Evolutionary conservation across 2,888 invertebrate genomes (phyloP), one percentile per base, ranked within the genome.

Genomic region (Biston stratarius): DNA sequence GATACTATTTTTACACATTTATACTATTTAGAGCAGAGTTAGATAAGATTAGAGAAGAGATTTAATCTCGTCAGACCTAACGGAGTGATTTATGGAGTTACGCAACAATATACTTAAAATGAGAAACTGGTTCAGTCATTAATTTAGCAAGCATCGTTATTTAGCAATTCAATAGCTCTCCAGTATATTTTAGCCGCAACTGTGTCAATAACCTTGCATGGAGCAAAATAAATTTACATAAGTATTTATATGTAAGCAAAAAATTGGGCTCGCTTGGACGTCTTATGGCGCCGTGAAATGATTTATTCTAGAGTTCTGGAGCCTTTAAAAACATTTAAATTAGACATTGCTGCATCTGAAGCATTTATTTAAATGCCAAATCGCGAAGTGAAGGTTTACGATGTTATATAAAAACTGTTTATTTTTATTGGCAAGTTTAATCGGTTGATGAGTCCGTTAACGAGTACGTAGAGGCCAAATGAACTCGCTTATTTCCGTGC

Each of bases 121-220:
- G 71, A 77, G 71, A 85, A 88, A 89, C 83, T 89, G 80, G 86
- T 88, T 85, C 88, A 80, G 75, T 79, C 81, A 83, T 83, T 81
- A 79, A 85, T 90, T 88, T 85, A 78, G 85, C 83, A 88, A 87
- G 81, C 81, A 80, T 67, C 80, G 78, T 81, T 83, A 80, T 90
- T 88, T 85, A 80, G 90, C 84, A 89, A 91, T 85, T 84, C 77
- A 79, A 83, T 83, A 84, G 75, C 77, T 83, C 83, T 83, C 79
- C 80, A 82, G 77, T 82, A 81, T 83, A 83, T 84, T 56, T 84
- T 81, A 83, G 82, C 85, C 83, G 81, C 84, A 89, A 86, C 80
- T 90, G 83, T 90, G 91, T 89, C 91, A 91, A 89, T 91, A 91
- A 91, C 92, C 91, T 92, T 90, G 92, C 83, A 80, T 79, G 76